Base-by-base conservation (phyloP, 2,888 invertebrate genomes). In the Lasiommata megera region DNA sequence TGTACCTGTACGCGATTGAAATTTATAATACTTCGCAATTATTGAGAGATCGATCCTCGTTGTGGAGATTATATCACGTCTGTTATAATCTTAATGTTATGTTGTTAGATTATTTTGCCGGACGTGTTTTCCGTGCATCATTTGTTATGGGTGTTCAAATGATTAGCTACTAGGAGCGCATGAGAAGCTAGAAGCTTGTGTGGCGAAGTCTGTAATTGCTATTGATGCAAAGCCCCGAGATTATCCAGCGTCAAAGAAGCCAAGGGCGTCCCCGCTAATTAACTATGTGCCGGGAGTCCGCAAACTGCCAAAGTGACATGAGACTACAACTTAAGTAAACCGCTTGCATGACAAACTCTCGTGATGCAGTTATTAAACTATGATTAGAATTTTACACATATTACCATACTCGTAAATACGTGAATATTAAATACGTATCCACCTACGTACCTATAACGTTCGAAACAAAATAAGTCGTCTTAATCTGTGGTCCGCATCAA, bases 221-320 rank as follows among this genome's bases (percentile, higher is more conserved):
- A 67, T 70, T 67, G 72, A 71, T 64, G 69, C 67, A 67, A 76
- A 79, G 72, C 74, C 73, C 68, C 69, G 63, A 66, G 67, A 73
- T 77, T 76, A 76, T 67, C 63, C 72, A 64, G 66, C 72, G 69
- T 79, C 84, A 83, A 83, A 83, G 80, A 73, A 72, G 68, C 74
- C 73, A 53, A 75, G 80, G 80, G 79, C 77, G 76, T 76, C 74
- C 79, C 76, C 77, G 76, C 72, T 82, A 84, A 84, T 85, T 84
- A 84, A 72, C 73, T 73, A 71, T 69, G 63, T 58, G 64, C 54
- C 37, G 54, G 48, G 60, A 60, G 60, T 62, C 53, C 57, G 47
- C 61, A 48, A 65, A 65, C 71, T 74, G 70, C 66, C 72, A 71
- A 73, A 70, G 69, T 69, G 66, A 66, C 61, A 62, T 62, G 67